Evolutionary conservation across 2,888 invertebrate genomes (phyloP), one percentile per base, ranked within the genome.

Genomic region (Aphodius granarius): DNA sequence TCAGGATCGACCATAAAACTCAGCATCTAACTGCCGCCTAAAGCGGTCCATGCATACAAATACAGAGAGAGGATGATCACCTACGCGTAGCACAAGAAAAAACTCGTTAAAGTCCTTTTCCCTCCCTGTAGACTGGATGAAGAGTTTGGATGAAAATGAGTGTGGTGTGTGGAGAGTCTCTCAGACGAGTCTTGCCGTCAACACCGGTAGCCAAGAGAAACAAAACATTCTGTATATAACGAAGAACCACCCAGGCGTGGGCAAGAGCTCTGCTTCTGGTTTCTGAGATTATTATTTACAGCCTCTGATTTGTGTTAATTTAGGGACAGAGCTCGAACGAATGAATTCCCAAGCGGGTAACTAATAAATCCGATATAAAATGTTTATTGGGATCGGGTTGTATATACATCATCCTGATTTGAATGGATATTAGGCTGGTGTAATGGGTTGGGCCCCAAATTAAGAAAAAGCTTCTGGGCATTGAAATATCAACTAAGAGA

Each of bases 21-120:
- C 81, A 79, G 78, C 80, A 82, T 80, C 81, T 81, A 83, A 83
- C 81, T 81, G 79, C 80, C 81, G 81, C 85, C 83, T 79, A 77
- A 73, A 83, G 85, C 85, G 75, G 82, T 70, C 83, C 84, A 85
- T 85, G 84, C 84, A 85, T 85, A 85, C 84, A 85, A 85, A 85
- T 85, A 83, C 79, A 13, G 43, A 1, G 43, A n/a, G 84, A 71
- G 63, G 83, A 64, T 65, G 71, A 83, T 83, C 83, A 83, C 84
- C 83, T 83, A 83, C 77, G 66, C 74, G 64, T 18, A n/a, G n/a
- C 21, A 68, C 21, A 66, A 66, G 66, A 66, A 20, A 68, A 77
- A 76, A 77, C 77, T 77, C 77, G 77, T 77, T 77, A 77, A 75
- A 73, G 71, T 74, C 21, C 78, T 75, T 74, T 75, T 78, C 78